phyloP scores from a whole-genome alignment of 1,140 invertebrate genomes.

The Sycophaga agraensis region DNA sequence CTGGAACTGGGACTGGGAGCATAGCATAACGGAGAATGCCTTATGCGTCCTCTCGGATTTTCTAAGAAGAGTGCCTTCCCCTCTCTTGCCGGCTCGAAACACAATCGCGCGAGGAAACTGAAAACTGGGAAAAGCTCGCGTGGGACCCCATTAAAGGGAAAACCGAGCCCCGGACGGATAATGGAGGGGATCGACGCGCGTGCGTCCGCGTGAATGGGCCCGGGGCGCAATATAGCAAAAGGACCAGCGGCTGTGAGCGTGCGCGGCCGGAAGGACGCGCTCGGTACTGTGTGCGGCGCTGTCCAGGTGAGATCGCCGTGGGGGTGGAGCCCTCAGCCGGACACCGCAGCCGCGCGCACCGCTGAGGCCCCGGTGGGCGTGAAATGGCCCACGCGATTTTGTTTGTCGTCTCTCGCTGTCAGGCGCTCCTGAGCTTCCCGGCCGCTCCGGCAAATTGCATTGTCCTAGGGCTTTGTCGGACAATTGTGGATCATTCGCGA shows the following conservation, averaged over 20 bases:
- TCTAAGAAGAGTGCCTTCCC: not conserved
- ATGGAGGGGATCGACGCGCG: not conserved
- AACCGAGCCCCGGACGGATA: not conserved
- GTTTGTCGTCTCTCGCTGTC: too few species aligned
- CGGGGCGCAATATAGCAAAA: too few species aligned
- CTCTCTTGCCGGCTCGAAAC: too few species aligned
- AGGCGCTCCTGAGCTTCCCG: too few species aligned
- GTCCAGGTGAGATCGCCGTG: too few species aligned
- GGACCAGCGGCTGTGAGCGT: not conserved
- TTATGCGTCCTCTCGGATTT: not conserved
- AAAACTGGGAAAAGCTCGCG: conserved; percentile 4
- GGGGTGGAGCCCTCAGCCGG: too few species aligned
- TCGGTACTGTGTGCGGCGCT: not conserved
- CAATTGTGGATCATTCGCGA: too few species aligned
- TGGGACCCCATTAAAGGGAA: not conserved
- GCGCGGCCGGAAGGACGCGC: not conserved
- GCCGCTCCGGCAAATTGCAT: too few species aligned
- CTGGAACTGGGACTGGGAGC: not conserved
- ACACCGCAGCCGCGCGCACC: too few species aligned
- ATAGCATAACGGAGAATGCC: not conserved
- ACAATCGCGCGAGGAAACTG: not conserved
- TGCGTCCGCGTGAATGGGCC: not conserved
- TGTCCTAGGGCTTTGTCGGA: too few species aligned
- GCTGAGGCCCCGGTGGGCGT: too few species aligned
- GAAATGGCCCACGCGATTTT: too few species aligned